Base-by-base conservation (phyloP, 1,140 invertebrate species). In the Trialeurodes vaporariorum region DNA sequence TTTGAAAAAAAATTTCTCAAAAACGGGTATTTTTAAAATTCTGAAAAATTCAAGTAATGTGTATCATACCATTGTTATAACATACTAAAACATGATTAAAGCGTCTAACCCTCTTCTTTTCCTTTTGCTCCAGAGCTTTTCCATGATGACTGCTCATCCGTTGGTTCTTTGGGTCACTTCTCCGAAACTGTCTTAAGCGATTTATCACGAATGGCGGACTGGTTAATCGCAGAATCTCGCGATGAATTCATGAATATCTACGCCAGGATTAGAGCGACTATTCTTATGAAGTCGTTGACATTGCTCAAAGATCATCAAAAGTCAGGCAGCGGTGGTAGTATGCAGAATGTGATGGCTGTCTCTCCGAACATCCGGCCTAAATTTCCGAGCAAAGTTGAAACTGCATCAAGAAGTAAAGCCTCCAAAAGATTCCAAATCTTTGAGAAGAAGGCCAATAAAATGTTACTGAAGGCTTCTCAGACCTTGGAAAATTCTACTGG, bases 381-480 rank as follows among this genome's bases (percentile, higher is more conserved):
- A 72, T 74, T 80, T 67, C 72, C 80, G 63, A 75, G 79, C 67
- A 78, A 81, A 21, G 78, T 79, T 65, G 85, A 87, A 68, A 83
- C 82, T 13, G 79, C 81, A 74, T 79, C 66, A 1, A 70, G 71
- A 69, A 78, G 76, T 73, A 84, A 75, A 81, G 81, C 76, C 79
- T 81, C 81, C 22, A 84, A 80, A 75, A 81, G 81, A 73, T 80
- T 84, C 64, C 83, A 84, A 67, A 83, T 84, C 78, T 74, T 75
- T 62, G 91, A 93, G 73, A 91, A 90, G 71, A 91, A 92, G 76
- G 92, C 93, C 0, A 91, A 90, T 68, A 89, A 90, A 77, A 89
- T 93, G 81, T 81, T 94, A 71, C 79, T 91, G 74, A 91, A 88
- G 74, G 92, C 90, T 0, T 91, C 91, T 0, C 89, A 91, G 74